A percentile compares a stretch with the other conserved stretches of the same genome.
These are phyloP conservation scores for Mnemiopsis leidyi DNA, from an alignment of 37 sponge, comb jelly and placozoan genomes.

Conservation along the genomic window DNA sequence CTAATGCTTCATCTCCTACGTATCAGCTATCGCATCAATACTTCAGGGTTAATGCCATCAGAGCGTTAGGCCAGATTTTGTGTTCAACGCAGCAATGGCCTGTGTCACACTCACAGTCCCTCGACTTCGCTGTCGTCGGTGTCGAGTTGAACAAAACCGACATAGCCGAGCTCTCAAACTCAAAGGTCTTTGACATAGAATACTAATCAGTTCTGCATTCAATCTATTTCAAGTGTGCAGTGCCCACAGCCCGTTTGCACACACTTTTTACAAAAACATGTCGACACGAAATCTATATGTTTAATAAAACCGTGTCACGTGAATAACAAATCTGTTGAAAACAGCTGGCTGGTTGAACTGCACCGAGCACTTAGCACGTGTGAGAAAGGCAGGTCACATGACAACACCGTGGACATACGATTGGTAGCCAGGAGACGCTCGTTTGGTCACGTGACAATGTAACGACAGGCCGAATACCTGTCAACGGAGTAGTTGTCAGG, in stretches of 20 bases:
- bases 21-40: no score
- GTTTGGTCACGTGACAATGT: background rate
- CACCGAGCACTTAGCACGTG: background rate
- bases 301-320: background rate
- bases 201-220: no score
- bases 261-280: background rate
- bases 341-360: background rate
- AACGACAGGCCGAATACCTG: slow-evolving; percentile 43
- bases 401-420: background rate
- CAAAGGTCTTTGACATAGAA: no score
- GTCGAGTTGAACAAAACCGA: no score
- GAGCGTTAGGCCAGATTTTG: no score
- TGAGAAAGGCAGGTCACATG: background rate
- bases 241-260: background rate
- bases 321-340: background rate
- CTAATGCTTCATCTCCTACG: no score
- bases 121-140: no score
- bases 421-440: background rate
- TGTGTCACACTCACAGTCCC: no score
- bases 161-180: no score
- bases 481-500: background rate
- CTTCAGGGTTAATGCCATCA: no score
- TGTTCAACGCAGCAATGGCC: no score
- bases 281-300: background rate
- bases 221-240: no score